Percentiles rank a stretch among this genome's conserved stretches.
phyloP scores from a whole-genome alignment of 2,888 invertebrate genomes.

The Margaritifera margaritifera region DNA sequence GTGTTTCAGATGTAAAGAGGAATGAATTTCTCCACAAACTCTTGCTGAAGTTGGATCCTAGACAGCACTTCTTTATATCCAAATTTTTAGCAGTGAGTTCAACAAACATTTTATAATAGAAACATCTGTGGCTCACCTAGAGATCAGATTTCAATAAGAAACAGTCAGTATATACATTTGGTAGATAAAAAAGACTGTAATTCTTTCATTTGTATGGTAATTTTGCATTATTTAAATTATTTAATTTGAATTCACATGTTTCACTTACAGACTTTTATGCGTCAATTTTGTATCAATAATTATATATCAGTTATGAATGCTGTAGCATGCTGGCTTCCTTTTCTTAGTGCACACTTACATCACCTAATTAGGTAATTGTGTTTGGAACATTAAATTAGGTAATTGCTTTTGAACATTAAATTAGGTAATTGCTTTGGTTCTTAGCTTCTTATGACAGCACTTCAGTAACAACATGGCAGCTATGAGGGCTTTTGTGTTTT shows the following conservation, averaged over 20 bases:
- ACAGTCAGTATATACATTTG: no score
- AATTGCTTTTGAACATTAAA: no score
- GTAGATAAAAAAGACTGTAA: no score
- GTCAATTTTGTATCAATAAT: background rate
- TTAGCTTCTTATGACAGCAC: no score
- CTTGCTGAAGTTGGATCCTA: constrained; percentile 62
- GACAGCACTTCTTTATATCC: constrained; percentile 68
- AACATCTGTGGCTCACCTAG: background rate
- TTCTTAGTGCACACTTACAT: no score
- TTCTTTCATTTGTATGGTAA: background rate
- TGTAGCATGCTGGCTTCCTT: no score
- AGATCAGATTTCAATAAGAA: no score
- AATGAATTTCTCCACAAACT: constrained; percentile 69
- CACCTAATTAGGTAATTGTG: no score
- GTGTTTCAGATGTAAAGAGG: constrained; percentile 60
- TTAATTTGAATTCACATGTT: background rate
- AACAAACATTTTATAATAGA: background rate
- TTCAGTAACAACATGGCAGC: no score
- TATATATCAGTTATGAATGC: background rate
- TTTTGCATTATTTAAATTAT: background rate
- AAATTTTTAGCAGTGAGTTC: constrained; percentile 62
- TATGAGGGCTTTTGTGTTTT: no score
- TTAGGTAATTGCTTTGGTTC: no score
- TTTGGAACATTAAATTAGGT: no score
- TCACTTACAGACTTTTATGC: background rate